Evolutionary conservation across 2,113 vertebrate genomes (phyloP), one percentile per base, ranked within the genome.

Genomic region (Corvus hawaiiensis): DNA sequence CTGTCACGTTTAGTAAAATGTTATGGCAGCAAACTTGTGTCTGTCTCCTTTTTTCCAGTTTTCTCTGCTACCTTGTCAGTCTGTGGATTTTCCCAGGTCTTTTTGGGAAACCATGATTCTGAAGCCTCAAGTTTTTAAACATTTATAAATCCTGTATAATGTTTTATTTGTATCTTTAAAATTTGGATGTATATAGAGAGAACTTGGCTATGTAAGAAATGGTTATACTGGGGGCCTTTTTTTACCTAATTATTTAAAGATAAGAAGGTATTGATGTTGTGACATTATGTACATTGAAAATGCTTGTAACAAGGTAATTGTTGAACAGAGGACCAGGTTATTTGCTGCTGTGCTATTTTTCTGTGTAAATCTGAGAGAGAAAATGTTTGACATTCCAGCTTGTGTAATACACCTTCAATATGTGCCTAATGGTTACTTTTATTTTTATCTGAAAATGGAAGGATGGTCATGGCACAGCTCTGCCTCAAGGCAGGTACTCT

Each of bases 101-200:
- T 96, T 94, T 74, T 96, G 95, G 95, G 93, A 94, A 94, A 94
- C 86, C 83, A 55, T 84, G 90, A 94, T 97, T 98, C 96, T 98
- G 97, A 98, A 97, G 96, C 97, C 97, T 98, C 98, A 97, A 96
- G 92, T 98, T 98, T 98, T 98, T 98, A 98, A 98, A 97, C 95
- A 89, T 98, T 98, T 98, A 93, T 98, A 98, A 97, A 97, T 98
- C 97, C 98, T 98, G 97, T 98, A 97, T 93, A 97, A 96, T 98
- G 97, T 98, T 98, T 96, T 95, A 97, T 98, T 98, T 98, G 97
- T 98, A 98, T 97, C 98, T 98, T 98, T 95, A 96, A 98, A 98
- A 94, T 97, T 97, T 97, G 97, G 97, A 96, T 98, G 97, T 98
- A 98, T 97, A 98, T 98, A 98, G 89, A 90, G 97, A 97, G 94